phyloP scores from a whole-genome alignment of 2,113 vertebrate genomes.

The Phocoena phocoena region DNA sequence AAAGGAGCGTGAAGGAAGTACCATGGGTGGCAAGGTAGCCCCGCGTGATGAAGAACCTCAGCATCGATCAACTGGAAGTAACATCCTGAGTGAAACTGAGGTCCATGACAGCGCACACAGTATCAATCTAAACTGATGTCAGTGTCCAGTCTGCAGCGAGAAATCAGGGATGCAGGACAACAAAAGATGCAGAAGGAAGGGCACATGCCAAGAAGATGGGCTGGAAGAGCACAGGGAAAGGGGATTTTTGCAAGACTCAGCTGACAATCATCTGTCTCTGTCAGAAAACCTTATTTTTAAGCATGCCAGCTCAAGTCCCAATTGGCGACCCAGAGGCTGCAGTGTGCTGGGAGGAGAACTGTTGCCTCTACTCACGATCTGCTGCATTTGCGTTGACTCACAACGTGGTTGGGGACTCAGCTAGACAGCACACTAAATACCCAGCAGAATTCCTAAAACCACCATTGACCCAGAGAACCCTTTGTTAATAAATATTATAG shows the following conservation, averaged over 20 bases:
- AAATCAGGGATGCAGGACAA: neutral
- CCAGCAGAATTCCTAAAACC: neutral
- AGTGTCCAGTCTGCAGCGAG: neutral
- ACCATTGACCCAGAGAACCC: neutral
- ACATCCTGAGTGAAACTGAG: neutral
- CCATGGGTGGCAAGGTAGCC: neutral
- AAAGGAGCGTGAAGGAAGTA: neutral
- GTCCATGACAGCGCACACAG: neutral
- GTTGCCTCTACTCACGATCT: neutral
- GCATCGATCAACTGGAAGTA: neutral
- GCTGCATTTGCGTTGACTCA: neutral
- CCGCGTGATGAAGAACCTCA: neutral
- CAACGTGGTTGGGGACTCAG: neutral
- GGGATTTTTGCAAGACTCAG: neutral
- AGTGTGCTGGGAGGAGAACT: neutral
- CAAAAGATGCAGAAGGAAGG: neutral
- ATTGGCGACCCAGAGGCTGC: neutral
- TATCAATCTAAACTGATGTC: neutral
- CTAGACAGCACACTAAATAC: neutral
- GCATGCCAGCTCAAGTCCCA: neutral
- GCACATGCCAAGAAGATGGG: neutral
- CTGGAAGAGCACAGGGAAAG: neutral
- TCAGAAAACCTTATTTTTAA: constrained; percentile 13
- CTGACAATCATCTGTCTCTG: neutral
- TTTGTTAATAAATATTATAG: constrained; percentile 22